Evolutionary conservation across 2,113 vertebrate genomes (phyloP).

Genomic region (Cygnus atratus): DNA sequence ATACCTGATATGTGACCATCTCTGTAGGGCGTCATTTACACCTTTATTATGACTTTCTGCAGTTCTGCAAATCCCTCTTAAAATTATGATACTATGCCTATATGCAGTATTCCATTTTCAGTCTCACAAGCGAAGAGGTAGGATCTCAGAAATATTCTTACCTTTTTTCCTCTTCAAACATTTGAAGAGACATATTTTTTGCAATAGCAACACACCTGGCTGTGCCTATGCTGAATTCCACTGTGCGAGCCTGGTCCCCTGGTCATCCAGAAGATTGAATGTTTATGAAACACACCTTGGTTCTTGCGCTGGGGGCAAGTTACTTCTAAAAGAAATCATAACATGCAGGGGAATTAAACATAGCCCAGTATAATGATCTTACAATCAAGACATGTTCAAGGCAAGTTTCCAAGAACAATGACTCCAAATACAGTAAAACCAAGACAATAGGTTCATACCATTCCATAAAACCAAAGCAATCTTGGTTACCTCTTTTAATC

Average conservation of each 20-base stretch:
- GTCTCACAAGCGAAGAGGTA: neutral
- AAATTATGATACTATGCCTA: neutral
- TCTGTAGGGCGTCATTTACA: neutral
- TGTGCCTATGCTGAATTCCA: neutral
- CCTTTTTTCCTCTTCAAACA: neutral
- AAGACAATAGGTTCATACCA: neutral
- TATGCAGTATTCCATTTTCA: rapidly evolving
- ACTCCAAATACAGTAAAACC: neutral
- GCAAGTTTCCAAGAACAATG: neutral
- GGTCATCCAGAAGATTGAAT: neutral
- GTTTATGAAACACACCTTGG: neutral
- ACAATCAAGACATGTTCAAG: neutral
- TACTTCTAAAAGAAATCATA: neutral
- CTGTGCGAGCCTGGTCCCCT: neutral
- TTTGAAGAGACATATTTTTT: neutral
- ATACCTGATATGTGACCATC: neutral
- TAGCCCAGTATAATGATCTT: neutral
- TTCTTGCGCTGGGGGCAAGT: neutral
- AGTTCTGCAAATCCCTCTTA: neutral
- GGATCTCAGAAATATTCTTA: neutral
- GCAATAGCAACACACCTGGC: neutral
- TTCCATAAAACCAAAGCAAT: neutral
- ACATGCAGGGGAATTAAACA: neutral
- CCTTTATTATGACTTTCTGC: neutral
- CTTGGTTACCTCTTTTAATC: neutral